Evolutionary conservation across 2,797 vertebrate species (phyloP).

Genomic region (Microtus californicus): DNA sequence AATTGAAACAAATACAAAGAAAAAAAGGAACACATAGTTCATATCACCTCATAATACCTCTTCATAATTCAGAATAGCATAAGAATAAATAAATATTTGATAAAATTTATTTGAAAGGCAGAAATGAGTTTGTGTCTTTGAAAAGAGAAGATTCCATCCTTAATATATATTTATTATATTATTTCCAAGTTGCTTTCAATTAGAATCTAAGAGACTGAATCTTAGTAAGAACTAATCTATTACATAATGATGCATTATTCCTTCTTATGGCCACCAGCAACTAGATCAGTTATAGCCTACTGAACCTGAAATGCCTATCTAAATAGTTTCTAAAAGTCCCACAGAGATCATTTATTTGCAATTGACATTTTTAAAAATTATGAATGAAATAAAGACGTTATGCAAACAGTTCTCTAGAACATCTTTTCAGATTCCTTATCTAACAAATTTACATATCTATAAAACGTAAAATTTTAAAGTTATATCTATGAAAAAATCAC

Average conservation of each 20-base stretch:
- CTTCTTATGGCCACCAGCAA: neutral
- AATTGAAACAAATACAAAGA: constrained; percentile 31
- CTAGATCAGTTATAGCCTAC: neutral
- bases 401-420: neutral
- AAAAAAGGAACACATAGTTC: neutral
- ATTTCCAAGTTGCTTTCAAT: constrained; percentile 34
- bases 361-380: neutral
- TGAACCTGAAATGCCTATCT: neutral
- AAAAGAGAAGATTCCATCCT: neutral
- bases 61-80: neutral
- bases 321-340: neutral
- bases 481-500: neutral
- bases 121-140: neutral
- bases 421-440: constrained; percentile 8
- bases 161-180: neutral
- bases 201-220: neutral
- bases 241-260: neutral
- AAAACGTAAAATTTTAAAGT: neutral
- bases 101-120: constrained; percentile 36
- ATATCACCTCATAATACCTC: neutral
- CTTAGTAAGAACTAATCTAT: neutral
- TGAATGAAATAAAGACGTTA: neutral
- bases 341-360: neutral
- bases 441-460: neutral
- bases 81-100: neutral